Conservation (phyloP, 2,797 vertebrate species). For the Pygocentrus nattereri region DNA sequence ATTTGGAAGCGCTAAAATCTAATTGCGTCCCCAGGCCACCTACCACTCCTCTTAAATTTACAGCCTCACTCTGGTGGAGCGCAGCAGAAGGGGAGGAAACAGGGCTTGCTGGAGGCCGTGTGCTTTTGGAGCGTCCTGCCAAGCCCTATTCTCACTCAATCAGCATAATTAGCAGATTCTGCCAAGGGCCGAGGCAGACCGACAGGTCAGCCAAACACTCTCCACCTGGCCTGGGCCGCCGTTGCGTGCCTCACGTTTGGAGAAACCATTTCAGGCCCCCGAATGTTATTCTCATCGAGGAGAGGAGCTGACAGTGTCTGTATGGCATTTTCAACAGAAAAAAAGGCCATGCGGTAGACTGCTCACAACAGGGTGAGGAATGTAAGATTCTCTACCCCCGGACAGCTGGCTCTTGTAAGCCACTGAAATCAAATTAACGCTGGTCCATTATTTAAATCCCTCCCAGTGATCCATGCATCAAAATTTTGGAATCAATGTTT, state of each 20-base stretch:
- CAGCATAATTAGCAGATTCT: slow-evolving; percentile 61
- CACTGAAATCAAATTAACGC: slow-evolving; percentile 43
- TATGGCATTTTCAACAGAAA: slow-evolving; percentile 58
- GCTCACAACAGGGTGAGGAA: slow-evolving; percentile 46
- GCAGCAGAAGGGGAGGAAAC: slow-evolving; percentile 38
- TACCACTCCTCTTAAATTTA: slow-evolving; percentile 56
- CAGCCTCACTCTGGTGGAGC: slow-evolving; percentile 47
- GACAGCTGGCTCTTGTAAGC: slow-evolving; percentile 52
- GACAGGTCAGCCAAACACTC: slow-evolving; percentile 59
- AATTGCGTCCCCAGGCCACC: slow-evolving; percentile 49
- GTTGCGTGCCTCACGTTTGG: slow-evolving; percentile 54
- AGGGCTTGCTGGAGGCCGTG: slow-evolving; percentile 39
- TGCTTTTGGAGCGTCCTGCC: slow-evolving; percentile 56
- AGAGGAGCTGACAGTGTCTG: slow-evolving; percentile 54
- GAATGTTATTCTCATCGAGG: slow-evolving; percentile 59
- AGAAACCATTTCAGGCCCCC: slow-evolving; percentile 54
- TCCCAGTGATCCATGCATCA: slow-evolving; percentile 6
- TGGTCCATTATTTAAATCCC: slow-evolving; percentile 42
- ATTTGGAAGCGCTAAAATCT: slow-evolving; percentile 46
- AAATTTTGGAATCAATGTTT: neutral
- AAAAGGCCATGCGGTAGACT: slow-evolving; percentile 47
- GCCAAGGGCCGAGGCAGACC: slow-evolving; percentile 53
- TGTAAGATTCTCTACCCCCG: slow-evolving; percentile 42
- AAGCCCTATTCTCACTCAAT: slow-evolving; percentile 58
- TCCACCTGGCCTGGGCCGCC: slow-evolving; percentile 51